Percentiles rank a stretch among this genome's conserved stretches.
Conservation (phyloP, 2,113 vertebrate species). For the Petaurus breviceps region DNA sequence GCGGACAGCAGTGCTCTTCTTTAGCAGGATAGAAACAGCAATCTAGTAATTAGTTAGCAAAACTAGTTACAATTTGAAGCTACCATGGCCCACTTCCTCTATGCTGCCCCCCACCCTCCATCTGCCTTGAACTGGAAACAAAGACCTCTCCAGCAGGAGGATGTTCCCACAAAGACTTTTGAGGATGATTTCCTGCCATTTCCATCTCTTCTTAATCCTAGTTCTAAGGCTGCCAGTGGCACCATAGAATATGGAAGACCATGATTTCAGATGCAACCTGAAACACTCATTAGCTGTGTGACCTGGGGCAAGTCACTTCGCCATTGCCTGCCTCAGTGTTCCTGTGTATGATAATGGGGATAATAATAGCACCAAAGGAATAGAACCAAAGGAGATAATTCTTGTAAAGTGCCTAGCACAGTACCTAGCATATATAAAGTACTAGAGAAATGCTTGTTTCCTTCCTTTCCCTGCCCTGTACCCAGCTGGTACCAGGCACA, state of each 20-base stretch:
- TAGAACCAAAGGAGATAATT: neutral
- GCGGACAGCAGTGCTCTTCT: neutral
- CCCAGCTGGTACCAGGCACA: neutral
- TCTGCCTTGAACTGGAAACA: neutral
- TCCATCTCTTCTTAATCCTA: neutral
- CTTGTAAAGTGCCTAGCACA: neutral
- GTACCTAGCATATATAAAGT: neutral
- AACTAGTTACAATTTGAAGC: neutral
- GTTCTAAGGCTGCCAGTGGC: neutral
- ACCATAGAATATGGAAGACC: neutral
- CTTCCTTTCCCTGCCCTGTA: neutral
- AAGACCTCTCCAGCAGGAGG: neutral
- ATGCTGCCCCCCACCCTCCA: too few species aligned
- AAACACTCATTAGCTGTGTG: neutral
- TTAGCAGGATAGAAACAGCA: neutral
- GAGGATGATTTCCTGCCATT: neutral
- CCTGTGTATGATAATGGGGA: neutral
- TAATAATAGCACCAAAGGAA: too few species aligned
- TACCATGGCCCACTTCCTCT: neutral
- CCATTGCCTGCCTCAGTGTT: neutral
- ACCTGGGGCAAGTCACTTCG: neutral
- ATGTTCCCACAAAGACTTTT: neutral
- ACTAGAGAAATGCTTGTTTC: neutral
- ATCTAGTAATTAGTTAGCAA: too few species aligned
- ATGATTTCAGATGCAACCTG: neutral